Percentiles rank a stretch among this genome's conserved stretches.
These are phyloP conservation scores for Tribolium castaneum DNA, from an alignment of 1,140 invertebrate genomes.

Conservation along the genomic window DNA sequence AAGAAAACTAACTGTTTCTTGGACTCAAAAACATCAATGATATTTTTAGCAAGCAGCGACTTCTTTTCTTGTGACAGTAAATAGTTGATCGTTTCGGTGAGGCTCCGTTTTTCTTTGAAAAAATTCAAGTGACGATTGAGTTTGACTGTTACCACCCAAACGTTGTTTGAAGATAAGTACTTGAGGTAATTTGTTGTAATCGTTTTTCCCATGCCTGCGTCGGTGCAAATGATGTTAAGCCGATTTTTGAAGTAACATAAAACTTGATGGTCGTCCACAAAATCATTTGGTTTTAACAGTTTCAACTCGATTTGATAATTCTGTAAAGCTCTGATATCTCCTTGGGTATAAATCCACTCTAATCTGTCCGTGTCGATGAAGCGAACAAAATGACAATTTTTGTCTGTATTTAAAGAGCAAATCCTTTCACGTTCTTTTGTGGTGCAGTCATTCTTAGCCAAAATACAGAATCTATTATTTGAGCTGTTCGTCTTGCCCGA, in stretches of 20 bases:
- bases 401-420: neutral
- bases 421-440: neutral
- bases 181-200: neutral
- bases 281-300: neutral
- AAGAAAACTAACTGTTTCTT: neutral
- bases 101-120: neutral
- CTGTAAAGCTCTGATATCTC: neutral
- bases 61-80: neutral
- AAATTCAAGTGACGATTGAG: neutral
- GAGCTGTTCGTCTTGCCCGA: neutral
- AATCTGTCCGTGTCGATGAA: neutral
- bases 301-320: neutral
- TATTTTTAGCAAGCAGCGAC: neutral
- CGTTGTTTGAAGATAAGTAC: neutral
- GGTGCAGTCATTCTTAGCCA: neutral
- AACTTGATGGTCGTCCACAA: neutral
- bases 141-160: neutral
- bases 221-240: neutral
- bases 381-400: neutral
- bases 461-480: neutral
- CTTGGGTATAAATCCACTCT: neutral
- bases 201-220: conserved; percentile 2
- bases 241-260: neutral
- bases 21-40: neutral
- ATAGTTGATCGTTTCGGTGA: neutral